A percentile compares a stretch with the other conserved stretches of the same genome.
Evolutionary conservation across 1,140 invertebrate genomes (phyloP).

Genomic region (Centruroides vittatus): DNA sequence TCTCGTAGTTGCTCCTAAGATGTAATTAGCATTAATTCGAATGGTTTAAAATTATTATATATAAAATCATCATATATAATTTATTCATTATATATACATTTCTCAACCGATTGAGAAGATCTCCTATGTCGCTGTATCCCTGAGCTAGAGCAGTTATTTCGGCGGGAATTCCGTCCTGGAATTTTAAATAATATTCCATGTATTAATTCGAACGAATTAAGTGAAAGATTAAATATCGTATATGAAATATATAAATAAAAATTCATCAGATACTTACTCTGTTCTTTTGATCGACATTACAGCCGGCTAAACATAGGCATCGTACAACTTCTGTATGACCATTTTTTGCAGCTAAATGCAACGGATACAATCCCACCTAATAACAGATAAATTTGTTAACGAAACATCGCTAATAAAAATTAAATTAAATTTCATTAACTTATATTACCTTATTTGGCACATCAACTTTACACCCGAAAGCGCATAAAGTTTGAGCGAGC

Average conservation of each 20-base stretch:
- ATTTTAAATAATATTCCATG: not conserved
- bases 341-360: conserved; percentile 57
- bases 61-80: not conserved
- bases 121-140: conserved; percentile 55
- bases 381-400: not conserved
- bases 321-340: conserved; percentile 60
- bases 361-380: conserved; percentile 46
- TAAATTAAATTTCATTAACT: not conserved
- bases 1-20: conserved; percentile 38
- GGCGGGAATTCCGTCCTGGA: conserved; percentile 53
- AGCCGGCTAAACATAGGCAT: conserved; percentile 55
- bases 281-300: conserved; percentile 49
- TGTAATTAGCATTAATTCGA: not conserved
- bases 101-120: conserved; percentile 51
- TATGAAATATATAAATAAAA: not conserved
- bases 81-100: conserved; percentile 38
- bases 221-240: not conserved
- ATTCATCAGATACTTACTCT: conserved; percentile 19
- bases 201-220: not conserved
- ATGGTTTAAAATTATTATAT: not conserved
- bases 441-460: conserved; percentile 39
- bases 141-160: conserved; percentile 68
- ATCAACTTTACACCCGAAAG: conserved; percentile 56
- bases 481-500: conserved; percentile 56
- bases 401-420: conserved; percentile 14